phyloP scores from a whole-genome alignment of 2,888 invertebrate genomes.

The Girardia tigrina region DNA sequence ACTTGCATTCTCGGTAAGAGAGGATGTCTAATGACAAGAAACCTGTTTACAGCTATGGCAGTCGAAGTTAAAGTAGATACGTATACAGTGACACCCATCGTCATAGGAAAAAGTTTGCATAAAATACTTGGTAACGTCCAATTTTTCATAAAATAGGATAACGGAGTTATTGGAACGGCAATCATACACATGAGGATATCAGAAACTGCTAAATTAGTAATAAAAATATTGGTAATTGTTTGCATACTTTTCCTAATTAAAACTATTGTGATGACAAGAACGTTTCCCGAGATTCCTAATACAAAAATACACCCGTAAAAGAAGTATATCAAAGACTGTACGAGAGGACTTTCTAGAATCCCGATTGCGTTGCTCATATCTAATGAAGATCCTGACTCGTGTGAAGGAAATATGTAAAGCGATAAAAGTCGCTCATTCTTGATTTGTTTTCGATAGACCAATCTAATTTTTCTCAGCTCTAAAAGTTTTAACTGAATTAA shows the following conservation, averaged over 20 bases:
- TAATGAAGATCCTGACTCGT: no score
- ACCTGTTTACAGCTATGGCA: constrained; percentile 89
- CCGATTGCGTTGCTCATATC: not conserved
- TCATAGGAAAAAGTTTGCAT: constrained; percentile 77
- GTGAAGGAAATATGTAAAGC: no score
- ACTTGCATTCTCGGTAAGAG: constrained; percentile 79
- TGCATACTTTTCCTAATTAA: constrained; percentile 83
- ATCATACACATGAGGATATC: constrained; percentile 80
- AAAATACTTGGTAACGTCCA: constrained; percentile 82
- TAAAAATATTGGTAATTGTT: constrained; percentile 90
- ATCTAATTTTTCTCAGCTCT: no score
- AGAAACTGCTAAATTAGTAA: constrained; percentile 81
- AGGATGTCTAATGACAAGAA: constrained; percentile 87
- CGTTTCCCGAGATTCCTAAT: constrained; percentile 56
- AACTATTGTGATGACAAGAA: constrained; percentile 81
- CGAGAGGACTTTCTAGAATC: not conserved
- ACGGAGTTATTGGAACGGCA: constrained; percentile 86
- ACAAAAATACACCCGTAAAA: constrained; percentile 69
- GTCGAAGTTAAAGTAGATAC: constrained; percentile 88
- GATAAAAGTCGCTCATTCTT: no score
- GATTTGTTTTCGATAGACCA: no score
- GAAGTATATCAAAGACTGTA: constrained; percentile 57
- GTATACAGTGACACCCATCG: constrained; percentile 74
- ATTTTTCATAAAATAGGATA: constrained; percentile 72
- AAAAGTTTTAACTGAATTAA: no score